phyloP scores from a whole-genome alignment of 2,113 vertebrate species.

The Romanogobio albipinnatus region DNA sequence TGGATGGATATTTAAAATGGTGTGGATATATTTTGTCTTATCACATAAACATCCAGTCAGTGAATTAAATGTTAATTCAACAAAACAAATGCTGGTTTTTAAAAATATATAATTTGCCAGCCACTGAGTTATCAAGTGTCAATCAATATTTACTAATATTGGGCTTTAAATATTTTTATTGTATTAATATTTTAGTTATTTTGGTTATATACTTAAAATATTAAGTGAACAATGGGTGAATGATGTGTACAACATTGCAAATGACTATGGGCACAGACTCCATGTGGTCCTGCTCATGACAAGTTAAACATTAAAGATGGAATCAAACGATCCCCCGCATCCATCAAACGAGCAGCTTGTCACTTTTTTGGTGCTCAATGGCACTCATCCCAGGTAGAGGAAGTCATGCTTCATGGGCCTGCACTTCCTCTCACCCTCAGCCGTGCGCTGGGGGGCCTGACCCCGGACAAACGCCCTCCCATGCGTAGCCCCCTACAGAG shows the following conservation, averaged over 20 bases:
- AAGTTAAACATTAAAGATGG: slow-evolving; percentile 22
- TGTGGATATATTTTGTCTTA: background rate
- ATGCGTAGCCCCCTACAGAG: slow-evolving; percentile 11
- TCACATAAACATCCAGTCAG: background rate
- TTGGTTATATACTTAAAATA: background rate
- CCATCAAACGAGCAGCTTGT: slow-evolving; percentile 30
- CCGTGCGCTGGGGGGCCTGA: background rate
- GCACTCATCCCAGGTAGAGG: slow-evolving; percentile 43
- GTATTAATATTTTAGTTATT: too few species aligned
- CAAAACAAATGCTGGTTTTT: too few species aligned
- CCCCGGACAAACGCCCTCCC: background rate
- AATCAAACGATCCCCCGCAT: background rate
- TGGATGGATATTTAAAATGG: background rate
- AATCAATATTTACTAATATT: background rate
- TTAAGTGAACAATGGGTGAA: background rate
- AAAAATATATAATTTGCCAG: too few species aligned
- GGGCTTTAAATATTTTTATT: too few species aligned
- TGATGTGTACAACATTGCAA: background rate
- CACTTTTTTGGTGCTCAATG: slow-evolving; percentile 5
- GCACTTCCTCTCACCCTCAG: slow-evolving; percentile 60
- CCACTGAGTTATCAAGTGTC: background rate
- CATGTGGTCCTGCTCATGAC: background rate
- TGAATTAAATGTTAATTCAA: background rate
- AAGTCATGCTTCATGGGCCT: slow-evolving; percentile 53
- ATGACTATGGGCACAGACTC: background rate